phyloP scores from a whole-genome alignment of 2,113 vertebrate genomes.

The Eleginops maclovinus region DNA sequence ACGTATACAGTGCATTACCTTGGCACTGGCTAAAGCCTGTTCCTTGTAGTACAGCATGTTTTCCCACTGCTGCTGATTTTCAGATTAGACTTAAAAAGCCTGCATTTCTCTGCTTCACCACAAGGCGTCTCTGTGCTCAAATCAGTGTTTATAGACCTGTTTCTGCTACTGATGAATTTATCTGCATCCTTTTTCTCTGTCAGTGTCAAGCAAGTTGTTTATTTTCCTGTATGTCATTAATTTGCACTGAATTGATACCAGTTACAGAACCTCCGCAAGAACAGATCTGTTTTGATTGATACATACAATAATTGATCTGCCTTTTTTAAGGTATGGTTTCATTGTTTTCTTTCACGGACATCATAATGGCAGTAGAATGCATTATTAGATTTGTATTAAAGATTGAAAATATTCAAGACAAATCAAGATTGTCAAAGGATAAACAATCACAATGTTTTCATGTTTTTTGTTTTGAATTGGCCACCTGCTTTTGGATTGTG shows the following conservation, averaged over 20 bases:
- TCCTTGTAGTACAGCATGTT: not conserved
- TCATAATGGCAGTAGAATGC: too few relatives aligned
- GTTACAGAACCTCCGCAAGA: not conserved
- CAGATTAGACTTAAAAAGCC: not conserved
- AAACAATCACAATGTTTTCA: too few relatives aligned
- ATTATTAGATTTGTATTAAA: too few relatives aligned
- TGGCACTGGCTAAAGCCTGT: not conserved
- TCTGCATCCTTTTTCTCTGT: not conserved
- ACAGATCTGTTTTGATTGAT: slow-evolving; percentile 19
- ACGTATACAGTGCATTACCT: slow-evolving; percentile 10
- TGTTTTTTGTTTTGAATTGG: too few relatives aligned
- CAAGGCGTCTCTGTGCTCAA: slow-evolving; percentile 75
- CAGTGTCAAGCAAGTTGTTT: too few relatives aligned
- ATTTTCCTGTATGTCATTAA: too few relatives aligned
- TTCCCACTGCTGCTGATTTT: not conserved
- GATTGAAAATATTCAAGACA: too few relatives aligned
- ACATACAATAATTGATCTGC: slow-evolving; percentile 20
- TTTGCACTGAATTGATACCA: not conserved
- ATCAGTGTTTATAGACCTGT: slow-evolving; percentile 37
- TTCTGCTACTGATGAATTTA: not conserved
- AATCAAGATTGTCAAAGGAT: too few relatives aligned
- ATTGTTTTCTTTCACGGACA: too few relatives aligned
- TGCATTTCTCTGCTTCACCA: slow-evolving; percentile 69
- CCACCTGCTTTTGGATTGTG: too few relatives aligned
- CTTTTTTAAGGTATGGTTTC: not conserved